Conservation (phyloP, 2,797 vertebrate genomes). For the Loriculus beryllinus region DNA sequence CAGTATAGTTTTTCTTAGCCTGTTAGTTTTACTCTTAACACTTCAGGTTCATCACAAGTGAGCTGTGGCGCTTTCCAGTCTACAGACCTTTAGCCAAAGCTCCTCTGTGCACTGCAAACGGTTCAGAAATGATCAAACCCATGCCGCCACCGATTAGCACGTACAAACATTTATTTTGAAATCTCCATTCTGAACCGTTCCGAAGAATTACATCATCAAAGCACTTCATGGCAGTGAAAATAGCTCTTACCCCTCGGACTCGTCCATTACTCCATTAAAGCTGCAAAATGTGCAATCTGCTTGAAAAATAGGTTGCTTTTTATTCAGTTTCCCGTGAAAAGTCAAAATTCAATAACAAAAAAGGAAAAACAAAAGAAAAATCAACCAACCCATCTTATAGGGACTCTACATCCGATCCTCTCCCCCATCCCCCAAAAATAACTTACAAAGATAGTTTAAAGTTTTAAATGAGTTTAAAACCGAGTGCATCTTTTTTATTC, state of each 20-base stretch:
- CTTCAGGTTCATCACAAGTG: neutral
- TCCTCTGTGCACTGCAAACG: conserved; percentile 7
- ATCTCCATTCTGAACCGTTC: conserved; percentile 75
- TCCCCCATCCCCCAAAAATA: conserved; percentile 73
- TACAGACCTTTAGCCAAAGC: neutral
- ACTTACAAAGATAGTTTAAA: conserved; percentile 83
- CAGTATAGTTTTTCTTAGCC: neutral
- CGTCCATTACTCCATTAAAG: conserved; percentile 82
- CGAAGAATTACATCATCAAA: conserved; percentile 84
- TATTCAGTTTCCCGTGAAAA: conserved; percentile 79
- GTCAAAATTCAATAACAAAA: conserved; percentile 50
- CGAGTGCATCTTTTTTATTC: conserved; percentile 74
- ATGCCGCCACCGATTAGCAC: conserved; percentile 69
- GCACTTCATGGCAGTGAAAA: conserved; percentile 85
- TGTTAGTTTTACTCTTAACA: neutral
- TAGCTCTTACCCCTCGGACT: conserved; percentile 79
- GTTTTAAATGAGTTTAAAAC: conserved; percentile 80
- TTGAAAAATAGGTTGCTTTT: conserved; percentile 84
- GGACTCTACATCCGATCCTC: conserved; percentile 69
- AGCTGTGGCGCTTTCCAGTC: neutral
- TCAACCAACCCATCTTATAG: conserved; percentile 62
- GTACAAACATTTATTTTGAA: conserved; percentile 86
- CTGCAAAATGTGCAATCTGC: conserved; percentile 85
- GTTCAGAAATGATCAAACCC: conserved; percentile 62
- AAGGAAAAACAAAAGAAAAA: neutral